A percentile compares a stretch with the other conserved stretches of the same genome.
These are phyloP conservation scores for Hydropotes inermis DNA, from an alignment of 2,113 vertebrate species.

Conservation along the genomic window DNA sequence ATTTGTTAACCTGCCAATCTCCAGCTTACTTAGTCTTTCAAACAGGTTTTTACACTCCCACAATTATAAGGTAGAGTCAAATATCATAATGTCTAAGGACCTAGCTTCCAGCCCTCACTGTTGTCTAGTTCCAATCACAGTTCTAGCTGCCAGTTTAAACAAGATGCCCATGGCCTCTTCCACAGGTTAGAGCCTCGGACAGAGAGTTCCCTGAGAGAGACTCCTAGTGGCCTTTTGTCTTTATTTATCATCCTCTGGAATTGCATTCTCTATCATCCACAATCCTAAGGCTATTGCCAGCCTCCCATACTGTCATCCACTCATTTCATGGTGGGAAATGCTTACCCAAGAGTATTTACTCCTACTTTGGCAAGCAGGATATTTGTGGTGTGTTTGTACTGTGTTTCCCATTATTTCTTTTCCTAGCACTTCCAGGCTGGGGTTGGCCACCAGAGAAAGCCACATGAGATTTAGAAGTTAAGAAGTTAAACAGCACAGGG, in stretches of 20 bases:
- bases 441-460: background rate
- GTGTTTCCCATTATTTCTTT: background rate
- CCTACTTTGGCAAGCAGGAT: background rate
- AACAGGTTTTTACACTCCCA: background rate
- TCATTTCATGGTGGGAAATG: background rate
- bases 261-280: background rate
- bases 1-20: background rate
- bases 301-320: background rate
- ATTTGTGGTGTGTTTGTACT: background rate
- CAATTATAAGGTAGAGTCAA: background rate
- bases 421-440: background rate
- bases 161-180: background rate
- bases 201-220: background rate
- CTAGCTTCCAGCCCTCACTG: background rate
- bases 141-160: background rate
- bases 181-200: background rate
- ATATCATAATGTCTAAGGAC: background rate
- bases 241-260: background rate
- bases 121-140: background rate
- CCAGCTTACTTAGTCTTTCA: background rate
- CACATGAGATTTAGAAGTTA: background rate
- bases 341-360: background rate
- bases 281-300: background rate
- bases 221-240: background rate
- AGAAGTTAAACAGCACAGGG: background rate